A percentile compares a stretch with the other conserved stretches of the same genome.
phyloP scores from a whole-genome alignment of 2,888 invertebrate genomes.

The Drosophila subsilvestris region DNA sequence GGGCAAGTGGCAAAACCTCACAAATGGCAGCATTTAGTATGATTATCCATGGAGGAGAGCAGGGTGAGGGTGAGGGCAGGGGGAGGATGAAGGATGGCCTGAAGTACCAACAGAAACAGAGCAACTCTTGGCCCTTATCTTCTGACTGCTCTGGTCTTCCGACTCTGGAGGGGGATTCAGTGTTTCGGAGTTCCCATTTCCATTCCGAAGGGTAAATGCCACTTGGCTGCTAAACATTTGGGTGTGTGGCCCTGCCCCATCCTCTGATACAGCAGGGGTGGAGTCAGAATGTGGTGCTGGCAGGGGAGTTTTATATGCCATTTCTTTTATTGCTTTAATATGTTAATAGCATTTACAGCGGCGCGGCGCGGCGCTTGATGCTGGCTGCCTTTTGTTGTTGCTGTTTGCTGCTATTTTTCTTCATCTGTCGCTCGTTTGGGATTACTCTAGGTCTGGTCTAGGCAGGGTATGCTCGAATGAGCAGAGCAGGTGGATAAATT shows the following conservation, averaged over 20 bases:
- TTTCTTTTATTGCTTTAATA: conserved; percentile 70
- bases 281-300: background rate
- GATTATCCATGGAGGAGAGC: conserved; percentile 52
- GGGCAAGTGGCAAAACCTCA: conserved; percentile 81
- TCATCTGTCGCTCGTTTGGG: conserved; percentile 37
- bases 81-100: conserved; percentile 2
- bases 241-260: conserved; percentile 43
- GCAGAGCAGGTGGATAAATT: background rate
- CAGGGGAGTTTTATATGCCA: conserved; percentile 71
- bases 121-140: conserved; percentile 11
- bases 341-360: conserved; percentile 68
- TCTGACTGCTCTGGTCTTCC: background rate
- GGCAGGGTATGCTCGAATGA: background rate
- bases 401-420: conserved; percentile 54
- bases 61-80: background rate
- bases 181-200: conserved; percentile 27
- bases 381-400: conserved; percentile 26
- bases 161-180: background rate
- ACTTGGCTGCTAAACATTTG: conserved; percentile 67
- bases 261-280: conserved; percentile 15
- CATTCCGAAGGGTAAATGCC: conserved; percentile 61
- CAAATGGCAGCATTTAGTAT: conserved; percentile 82
- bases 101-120: conserved; percentile 35
- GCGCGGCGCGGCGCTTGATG: conserved; percentile 3
- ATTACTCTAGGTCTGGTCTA: conserved; percentile 5